Evolutionary conservation across 2,888 invertebrate species (phyloP).

Genomic region (Agrochola circellaris): DNA sequence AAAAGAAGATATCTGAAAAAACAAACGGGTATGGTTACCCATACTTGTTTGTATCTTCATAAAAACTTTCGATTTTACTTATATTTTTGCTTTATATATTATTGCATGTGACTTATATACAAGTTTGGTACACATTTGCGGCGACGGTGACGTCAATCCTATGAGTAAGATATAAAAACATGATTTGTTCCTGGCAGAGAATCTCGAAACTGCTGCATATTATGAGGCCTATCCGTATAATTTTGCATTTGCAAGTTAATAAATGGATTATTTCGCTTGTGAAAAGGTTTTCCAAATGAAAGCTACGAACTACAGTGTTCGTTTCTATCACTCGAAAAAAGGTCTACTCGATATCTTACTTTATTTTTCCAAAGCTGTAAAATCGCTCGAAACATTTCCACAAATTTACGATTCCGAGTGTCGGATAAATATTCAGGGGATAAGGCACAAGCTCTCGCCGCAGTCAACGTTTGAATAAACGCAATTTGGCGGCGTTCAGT

Average conservation of each 20-base stretch:
- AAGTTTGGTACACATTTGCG: too few species aligned
- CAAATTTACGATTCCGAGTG: constrained; percentile 35
- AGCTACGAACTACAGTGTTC: background rate
- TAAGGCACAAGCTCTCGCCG: constrained; percentile 46
- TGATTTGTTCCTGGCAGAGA: background rate
- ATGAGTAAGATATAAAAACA: background rate
- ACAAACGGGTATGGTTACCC: background rate
- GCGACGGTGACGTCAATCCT: background rate
- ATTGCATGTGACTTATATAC: background rate
- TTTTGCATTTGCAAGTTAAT: too few species aligned
- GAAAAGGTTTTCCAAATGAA: background rate
- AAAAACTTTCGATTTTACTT: background rate
- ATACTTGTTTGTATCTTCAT: background rate
- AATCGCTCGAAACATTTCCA: background rate
- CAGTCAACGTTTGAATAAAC: constrained; percentile 48
- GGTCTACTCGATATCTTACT: too few species aligned
- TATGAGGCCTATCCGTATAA: background rate
- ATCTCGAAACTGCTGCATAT: background rate
- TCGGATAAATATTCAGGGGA: constrained; percentile 49
- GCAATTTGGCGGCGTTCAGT: constrained; percentile 30
- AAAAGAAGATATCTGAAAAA: background rate
- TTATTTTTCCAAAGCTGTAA: background rate
- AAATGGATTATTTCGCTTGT: background rate
- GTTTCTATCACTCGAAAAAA: background rate
- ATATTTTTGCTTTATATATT: background rate